Evolutionary conservation across 2,888 invertebrate species (phyloP).

Genomic region (Phyllotreta cruciferae): DNA sequence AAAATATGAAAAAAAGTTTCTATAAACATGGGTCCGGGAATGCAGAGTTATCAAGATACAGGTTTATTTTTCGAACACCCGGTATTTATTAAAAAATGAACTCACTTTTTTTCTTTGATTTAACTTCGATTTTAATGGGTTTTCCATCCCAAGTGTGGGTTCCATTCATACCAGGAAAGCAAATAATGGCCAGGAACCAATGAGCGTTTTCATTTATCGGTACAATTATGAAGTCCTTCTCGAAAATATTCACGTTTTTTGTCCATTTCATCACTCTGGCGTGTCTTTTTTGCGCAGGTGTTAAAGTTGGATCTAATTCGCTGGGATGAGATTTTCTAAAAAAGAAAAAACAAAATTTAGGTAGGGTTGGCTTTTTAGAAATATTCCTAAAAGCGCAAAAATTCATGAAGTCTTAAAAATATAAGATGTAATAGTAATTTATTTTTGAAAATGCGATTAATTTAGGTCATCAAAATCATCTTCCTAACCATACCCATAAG

Average conservation of each 20-base stretch:
- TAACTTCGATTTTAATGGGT: constrained; percentile 60
- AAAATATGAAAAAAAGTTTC: no score
- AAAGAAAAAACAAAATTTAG: constrained; percentile 1
- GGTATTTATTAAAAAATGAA: constrained; percentile 17
- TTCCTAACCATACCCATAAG: neutral
- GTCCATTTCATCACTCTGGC: constrained; percentile 95
- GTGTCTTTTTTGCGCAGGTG: constrained; percentile 85
- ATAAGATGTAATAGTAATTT: no score
- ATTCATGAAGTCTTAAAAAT: no score
- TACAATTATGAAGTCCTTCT: constrained; percentile 94
- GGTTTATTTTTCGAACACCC: no score
- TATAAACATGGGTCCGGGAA: no score
- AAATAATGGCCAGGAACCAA: constrained; percentile 97
- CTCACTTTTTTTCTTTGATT: constrained; percentile 62
- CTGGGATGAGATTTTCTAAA: constrained; percentile 65
- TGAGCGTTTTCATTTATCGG: constrained; percentile 98
- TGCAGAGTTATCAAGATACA: no score
- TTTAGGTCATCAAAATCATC: neutral
- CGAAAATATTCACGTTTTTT: constrained; percentile 93
- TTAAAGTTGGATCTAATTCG: constrained; percentile 72
- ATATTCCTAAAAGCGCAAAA: no score
- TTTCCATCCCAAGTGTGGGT: constrained; percentile 73
- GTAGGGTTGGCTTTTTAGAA: neutral
- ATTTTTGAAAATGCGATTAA: no score
- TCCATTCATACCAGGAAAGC: constrained; percentile 85